Base-by-base conservation (phyloP, 2,888 invertebrate species). In the Pachymerium ferrugineum region DNA sequence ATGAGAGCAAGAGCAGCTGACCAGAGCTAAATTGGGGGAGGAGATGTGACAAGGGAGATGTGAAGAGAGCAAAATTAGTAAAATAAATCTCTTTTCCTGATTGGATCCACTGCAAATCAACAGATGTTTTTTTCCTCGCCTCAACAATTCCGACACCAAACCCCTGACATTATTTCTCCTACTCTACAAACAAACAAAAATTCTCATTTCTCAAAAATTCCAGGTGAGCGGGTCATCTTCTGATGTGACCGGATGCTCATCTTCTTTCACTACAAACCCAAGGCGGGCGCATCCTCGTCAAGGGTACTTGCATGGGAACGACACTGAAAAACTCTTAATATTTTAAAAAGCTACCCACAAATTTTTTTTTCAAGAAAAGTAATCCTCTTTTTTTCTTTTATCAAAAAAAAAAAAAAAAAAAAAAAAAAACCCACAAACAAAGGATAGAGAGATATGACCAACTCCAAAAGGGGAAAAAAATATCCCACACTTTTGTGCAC, bases 81-180 rank as follows among this genome's bases (percentile, higher is more conserved):
- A 62, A 62, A 62, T 62, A 62, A 62, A 62, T 62, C 62, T 62
- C 62, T 62, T 62, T 62, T 62, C 25, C 62, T 62, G 62, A 62
- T 62, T 62, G 62, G 62, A 62, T 62, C 62, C 62, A 62, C 62
- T 62, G n/a, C 62, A 62, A 62, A 62, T 62, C 62, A 62, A 62
- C 62, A 62, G 62, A 62, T 62, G 62, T 62, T 62, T 62, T 54
- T 54, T 25, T 62, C 25, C 62, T 62, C 62, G 10, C n/a, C 62
- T 28, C 62, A 62, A n/a, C 28, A 62, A 62, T 62, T 62, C 62
- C 62, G 62, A 62, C 62, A 62, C 62, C 62, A n/a, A n/a, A n/a
- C n/a, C n/a, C n/a, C n/a, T n/a, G n/a, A n/a, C n/a, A n/a, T n/a
- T n/a, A n/a, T n/a, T n/a, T n/a, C n/a, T n/a, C n/a, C n/a, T n/a